Base-by-base conservation (phyloP, 2,113 vertebrate genomes). In the Muntiacus reevesi region DNA sequence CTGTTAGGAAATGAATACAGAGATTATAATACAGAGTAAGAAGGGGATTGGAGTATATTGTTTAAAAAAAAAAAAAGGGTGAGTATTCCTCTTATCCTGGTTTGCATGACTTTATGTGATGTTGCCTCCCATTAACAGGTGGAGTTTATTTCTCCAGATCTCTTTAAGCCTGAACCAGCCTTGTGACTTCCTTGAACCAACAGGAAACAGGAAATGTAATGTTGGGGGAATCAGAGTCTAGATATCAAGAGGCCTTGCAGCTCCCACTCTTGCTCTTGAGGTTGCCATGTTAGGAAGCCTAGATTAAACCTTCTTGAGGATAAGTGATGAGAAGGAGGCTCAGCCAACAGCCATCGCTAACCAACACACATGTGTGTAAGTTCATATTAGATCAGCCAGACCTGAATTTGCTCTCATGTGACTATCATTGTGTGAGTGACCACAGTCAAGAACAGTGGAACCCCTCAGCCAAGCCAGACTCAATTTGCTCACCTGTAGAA, bases 21-120 rank as follows among this genome's bases (percentile, higher is more conserved):
- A 74, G 16, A 71, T 74, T 81, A 17, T 50, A 81, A 81, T 21
- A 52, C 10, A 52, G 28, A n/a, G 16, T 15, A 81, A 52, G 25
- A 94, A 67, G 15, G 11, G 19, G 30, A 21, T 67, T 57, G 12
- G 23, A 60, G 57, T n/a, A n/a, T 54, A 30, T 13, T 82, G 6
- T 28, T 55, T 25, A 4, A 12, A 15, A 76, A 15, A 30, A 30
- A 54, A 60, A 60, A 71, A 60, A 3, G 3, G 30, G 19, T 33
- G 50, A 8, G 2, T 87, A 50, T 85, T 71, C 55, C 71, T 91
- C 33, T 91, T 52, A 28, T 67, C 50, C 19, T 64, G 30, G 16
- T 91, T 94, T 94, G 33, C 52, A 30, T 87, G 52, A 94, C 74
- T 86, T 33, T 85, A 78, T 85, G 79, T 87, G n/a, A 91, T 81